phyloP scores from a whole-genome alignment of 2,113 vertebrate genomes.

The Zosterops pallidus region DNA sequence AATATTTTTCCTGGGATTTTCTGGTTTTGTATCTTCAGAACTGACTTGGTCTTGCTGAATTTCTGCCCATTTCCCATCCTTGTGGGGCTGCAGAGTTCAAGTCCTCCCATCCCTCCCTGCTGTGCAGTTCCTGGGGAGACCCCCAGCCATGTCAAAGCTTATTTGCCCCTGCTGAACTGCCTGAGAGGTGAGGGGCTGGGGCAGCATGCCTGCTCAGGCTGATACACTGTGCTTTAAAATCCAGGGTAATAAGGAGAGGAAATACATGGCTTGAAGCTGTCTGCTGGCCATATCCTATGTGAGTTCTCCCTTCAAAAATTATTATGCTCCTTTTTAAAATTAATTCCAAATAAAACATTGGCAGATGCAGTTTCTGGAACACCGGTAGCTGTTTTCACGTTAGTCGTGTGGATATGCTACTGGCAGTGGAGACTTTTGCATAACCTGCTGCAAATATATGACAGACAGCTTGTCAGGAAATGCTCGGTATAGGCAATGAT shows the following conservation, averaged over 20 bases:
- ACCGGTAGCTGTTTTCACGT: background rate
- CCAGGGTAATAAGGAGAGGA: background rate
- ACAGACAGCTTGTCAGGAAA: conserved; percentile 77
- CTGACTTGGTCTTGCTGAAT: background rate
- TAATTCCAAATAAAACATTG: conserved; percentile 23
- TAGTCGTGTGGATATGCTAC: conserved; percentile 41
- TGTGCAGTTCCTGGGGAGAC: background rate
- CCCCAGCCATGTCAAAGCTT: accelerated
- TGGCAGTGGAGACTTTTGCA: conserved; percentile 17
- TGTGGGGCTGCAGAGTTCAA: background rate
- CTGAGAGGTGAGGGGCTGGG: background rate
- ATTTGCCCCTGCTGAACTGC: background rate
- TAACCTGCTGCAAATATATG: conserved; percentile 59
- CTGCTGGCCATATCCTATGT: background rate
- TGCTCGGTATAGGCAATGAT: conserved; percentile 73
- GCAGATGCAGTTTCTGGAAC: background rate
- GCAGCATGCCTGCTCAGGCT: background rate
- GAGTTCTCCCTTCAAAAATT: background rate
- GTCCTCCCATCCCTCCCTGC: background rate
- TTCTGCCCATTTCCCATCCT: background rate
- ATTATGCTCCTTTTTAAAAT: background rate
- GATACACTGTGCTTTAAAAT: background rate
- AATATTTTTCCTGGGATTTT: background rate
- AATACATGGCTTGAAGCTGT: background rate
- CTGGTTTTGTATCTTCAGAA: background rate